Percentiles rank a stretch among this genome's conserved stretches.
Evolutionary conservation across 1,140 invertebrate species (phyloP).

Genomic region (Hyphantria cunea): DNA sequence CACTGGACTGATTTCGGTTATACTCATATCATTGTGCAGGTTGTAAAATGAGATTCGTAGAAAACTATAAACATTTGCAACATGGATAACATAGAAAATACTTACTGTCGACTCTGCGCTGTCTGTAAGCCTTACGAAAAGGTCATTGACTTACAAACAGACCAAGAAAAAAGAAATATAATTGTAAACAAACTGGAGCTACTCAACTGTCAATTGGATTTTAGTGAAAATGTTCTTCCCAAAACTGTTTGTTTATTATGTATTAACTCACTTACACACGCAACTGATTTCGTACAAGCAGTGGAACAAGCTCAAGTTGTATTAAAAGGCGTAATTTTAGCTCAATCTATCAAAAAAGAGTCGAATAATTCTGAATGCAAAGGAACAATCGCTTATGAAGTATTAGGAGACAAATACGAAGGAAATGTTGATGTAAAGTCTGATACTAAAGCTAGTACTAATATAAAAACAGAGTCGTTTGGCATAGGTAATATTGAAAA

Average conservation of each 20-base stretch:
- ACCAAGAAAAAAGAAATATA: constrained; percentile 48
- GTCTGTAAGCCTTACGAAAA: constrained; percentile 52
- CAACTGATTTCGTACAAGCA: constrained; percentile 56
- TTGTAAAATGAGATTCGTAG: no score
- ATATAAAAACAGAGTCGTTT: not conserved
- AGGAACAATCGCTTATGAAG: not conserved
- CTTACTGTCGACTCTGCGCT: constrained; percentile 66
- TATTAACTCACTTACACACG: constrained; percentile 56
- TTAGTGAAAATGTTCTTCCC: constrained; percentile 51
- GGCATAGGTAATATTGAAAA: no score
- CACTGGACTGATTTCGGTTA: no score
- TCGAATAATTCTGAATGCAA: constrained; percentile 2
- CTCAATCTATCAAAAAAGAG: constrained; percentile 25
- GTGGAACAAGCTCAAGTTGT: constrained; percentile 56
- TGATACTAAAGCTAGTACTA: not conserved
- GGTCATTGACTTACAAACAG: constrained; percentile 50
- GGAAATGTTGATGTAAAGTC: not conserved
- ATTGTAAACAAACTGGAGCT: constrained; percentile 51
- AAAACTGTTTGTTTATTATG: constrained; percentile 68
- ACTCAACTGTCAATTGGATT: constrained; percentile 58
- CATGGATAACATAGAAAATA: constrained; percentile 50
- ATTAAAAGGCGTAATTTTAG: constrained; percentile 43
- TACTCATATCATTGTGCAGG: no score
- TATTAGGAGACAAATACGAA: not conserved
- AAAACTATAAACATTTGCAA: no score